These are phyloP conservation scores for Coptodon rendalli DNA, from an alignment of 2,113 vertebrate species.

Conservation along the genomic window DNA sequence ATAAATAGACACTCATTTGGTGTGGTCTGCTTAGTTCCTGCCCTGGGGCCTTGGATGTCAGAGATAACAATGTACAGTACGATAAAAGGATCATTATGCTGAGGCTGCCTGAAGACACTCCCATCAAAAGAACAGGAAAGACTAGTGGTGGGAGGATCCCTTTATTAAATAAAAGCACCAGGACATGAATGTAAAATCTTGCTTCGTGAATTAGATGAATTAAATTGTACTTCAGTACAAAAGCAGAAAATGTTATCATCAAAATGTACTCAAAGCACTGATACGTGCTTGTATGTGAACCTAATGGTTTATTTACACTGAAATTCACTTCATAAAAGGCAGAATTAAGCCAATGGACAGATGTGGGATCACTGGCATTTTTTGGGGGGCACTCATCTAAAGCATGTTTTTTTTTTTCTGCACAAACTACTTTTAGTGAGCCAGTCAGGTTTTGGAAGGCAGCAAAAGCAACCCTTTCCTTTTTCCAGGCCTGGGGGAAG, in stretches of 20 bases:
- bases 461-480: neutral
- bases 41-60: neutral
- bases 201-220: neutral
- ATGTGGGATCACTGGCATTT: neutral
- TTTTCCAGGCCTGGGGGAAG: neutral
- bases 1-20: slow-evolving; percentile 8
- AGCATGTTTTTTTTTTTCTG: neutral
- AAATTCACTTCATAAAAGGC: neutral
- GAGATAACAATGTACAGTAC: slow-evolving; percentile 6
- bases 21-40: slow-evolving; percentile 11
- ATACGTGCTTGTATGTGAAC: neutral
- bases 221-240: neutral
- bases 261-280: neutral
- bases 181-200: neutral
- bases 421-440: neutral
- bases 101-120: neutral
- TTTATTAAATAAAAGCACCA: neutral
- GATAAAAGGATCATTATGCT: slow-evolving; percentile 19
- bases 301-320: neutral
- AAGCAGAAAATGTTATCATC: neutral
- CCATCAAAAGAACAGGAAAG: neutral
- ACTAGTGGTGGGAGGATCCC: neutral
- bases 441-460: neutral
- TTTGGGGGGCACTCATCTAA: neutral
- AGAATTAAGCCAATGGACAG: neutral